These are phyloP conservation scores for Sebastes taczanowskii DNA, from an alignment of 2,797 vertebrate species.

Conservation along the genomic window DNA sequence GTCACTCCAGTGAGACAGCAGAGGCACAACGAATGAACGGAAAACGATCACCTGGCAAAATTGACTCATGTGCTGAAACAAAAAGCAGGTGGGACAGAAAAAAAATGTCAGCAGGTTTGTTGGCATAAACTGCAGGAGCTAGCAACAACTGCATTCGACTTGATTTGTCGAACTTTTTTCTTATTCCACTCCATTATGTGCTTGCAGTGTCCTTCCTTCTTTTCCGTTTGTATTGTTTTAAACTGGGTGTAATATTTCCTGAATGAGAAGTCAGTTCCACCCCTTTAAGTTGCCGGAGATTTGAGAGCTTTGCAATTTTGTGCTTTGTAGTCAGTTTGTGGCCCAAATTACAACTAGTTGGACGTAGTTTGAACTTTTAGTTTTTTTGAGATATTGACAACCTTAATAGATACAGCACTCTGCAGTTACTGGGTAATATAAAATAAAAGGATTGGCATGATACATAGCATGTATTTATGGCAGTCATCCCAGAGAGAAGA, in stretches of 20 bases:
- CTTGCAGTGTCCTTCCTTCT: neutral
- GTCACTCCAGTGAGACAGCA: neutral
- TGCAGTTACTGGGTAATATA: neutral
- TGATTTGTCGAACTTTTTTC: neutral
- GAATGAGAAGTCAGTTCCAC: neutral
- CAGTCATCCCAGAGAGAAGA: neutral
- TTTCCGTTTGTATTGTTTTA: neutral
- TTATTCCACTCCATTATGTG: neutral
- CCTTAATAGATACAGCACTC: neutral
- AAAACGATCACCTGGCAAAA: neutral
- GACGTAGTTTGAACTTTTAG: neutral
- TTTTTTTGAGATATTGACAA: neutral
- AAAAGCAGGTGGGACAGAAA: neutral
- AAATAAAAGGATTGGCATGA: neutral
- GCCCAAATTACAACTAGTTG: neutral
- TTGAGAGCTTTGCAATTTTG: neutral
- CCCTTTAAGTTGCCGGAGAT: neutral
- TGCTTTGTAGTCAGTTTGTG: neutral
- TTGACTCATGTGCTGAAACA: neutral
- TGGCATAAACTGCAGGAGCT: neutral
- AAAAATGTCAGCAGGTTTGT: neutral
- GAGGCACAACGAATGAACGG: too few relatives aligned
- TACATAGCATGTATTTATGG: neutral
- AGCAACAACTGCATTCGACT: neutral
- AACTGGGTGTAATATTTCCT: neutral